Evolutionary conservation across 2,888 invertebrate species (phyloP).

Genomic region (Peribatodes rhomboidaria): DNA sequence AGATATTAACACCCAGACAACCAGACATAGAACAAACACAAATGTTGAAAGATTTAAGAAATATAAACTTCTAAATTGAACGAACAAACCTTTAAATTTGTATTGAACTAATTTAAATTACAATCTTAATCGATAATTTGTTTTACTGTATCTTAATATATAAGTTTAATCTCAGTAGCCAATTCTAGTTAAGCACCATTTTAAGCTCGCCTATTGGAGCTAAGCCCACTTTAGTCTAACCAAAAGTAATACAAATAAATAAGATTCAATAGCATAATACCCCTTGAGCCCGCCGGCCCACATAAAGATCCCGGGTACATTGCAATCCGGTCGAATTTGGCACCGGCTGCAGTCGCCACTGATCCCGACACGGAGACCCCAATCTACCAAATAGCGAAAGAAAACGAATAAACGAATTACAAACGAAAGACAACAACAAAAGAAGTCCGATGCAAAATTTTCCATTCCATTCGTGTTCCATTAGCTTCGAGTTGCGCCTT

Average conservation of each 20-base stretch:
- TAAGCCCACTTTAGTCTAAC: conserved; percentile 16
- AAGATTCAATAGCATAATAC: conserved; percentile 42
- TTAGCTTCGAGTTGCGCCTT: conserved; percentile 60
- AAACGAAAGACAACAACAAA: conserved; percentile 55
- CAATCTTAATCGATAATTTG: too few species aligned
- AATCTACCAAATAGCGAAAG: conserved; percentile 47
- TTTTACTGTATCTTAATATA: too few species aligned
- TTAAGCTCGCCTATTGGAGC: conserved; percentile 10
- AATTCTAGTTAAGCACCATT: background rate
- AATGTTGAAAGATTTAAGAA: too few species aligned
- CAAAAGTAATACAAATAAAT: conserved; percentile 32
- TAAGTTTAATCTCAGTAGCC: too few species aligned
- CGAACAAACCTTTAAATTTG: too few species aligned
- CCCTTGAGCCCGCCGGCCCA: conserved; percentile 38
- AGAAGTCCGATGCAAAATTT: conserved; percentile 57
- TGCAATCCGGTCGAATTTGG: conserved; percentile 47
- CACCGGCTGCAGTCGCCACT: conserved; percentile 38
- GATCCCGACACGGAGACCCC: conserved; percentile 42
- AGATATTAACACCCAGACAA: too few species aligned
- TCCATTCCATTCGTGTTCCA: conserved; percentile 65
- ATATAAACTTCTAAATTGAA: too few species aligned
- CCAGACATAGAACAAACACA: too few species aligned
- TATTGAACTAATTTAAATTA: too few species aligned
- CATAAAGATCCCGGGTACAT: conserved; percentile 38
- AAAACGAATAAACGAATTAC: conserved; percentile 52